Evolutionary conservation across 2,888 invertebrate genomes (phyloP).

Genomic region (Nudaria mundana): DNA sequence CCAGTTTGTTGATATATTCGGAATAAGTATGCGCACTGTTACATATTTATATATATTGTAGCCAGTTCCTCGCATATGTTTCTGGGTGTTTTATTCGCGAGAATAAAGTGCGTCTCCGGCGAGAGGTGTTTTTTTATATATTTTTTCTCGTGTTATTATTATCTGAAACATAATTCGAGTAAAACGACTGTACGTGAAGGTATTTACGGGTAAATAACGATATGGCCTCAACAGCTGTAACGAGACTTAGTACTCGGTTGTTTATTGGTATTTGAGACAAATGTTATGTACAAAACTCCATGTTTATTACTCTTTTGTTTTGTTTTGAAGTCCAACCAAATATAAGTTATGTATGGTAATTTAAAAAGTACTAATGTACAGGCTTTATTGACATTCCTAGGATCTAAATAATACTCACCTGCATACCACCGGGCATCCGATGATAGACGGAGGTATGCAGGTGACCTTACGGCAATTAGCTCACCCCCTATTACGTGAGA

Average conservation of each 20-base stretch:
- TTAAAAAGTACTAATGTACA: too few species aligned
- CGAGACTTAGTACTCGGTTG: constrained; percentile 27
- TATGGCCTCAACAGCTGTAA: constrained; percentile 24
- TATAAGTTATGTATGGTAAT: not conserved
- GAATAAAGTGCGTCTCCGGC: constrained; percentile 61
- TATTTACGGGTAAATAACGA: constrained; percentile 38
- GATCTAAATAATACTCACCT: too few species aligned
- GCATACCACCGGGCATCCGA: too few species aligned
- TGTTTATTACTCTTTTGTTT: constrained; percentile 11
- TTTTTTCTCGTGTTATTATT: constrained; percentile 42
- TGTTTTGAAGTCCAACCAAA: not conserved
- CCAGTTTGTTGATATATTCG: constrained; percentile 1
- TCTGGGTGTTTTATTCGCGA: constrained; percentile 67
- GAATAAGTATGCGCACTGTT: constrained; percentile 38
- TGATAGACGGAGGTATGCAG: too few species aligned
- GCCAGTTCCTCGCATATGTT: constrained; percentile 69
- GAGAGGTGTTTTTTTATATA: constrained; percentile 32
- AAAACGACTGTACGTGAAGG: constrained; percentile 32
- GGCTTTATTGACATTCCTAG: too few species aligned
- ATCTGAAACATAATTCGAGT: constrained; percentile 34
- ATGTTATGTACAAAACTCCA: constrained; percentile 11
- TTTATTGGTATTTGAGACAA: constrained; percentile 26
- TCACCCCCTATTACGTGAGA: too few species aligned
- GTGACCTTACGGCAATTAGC: too few species aligned
- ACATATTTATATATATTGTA: constrained; percentile 65